Conservation (phyloP, 2,888 invertebrate species). For the Oxyscelio sp. region DNA sequence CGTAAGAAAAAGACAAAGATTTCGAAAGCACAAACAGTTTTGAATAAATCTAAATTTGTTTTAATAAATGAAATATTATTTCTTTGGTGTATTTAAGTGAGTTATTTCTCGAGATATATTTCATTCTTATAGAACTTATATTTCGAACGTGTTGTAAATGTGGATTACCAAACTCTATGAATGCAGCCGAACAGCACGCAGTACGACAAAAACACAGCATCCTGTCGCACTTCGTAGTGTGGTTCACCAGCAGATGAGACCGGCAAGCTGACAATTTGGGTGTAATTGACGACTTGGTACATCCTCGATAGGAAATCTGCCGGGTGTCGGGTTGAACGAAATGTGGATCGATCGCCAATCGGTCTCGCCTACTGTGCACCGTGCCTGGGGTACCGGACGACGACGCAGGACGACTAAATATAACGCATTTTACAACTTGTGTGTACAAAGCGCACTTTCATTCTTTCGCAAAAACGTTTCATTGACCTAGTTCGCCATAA, state of each 20-base stretch:
- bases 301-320: background rate
- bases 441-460: conserved; percentile 19
- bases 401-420: conserved; percentile 14
- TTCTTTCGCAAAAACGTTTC: conserved; percentile 28
- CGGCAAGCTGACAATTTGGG: background rate
- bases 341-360: background rate
- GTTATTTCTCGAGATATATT: too few relatives aligned
- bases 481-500: conserved; percentile 34
- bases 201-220: conserved; percentile 31
- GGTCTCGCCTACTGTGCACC: background rate
- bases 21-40: too few relatives aligned
- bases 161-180: conserved; percentile 79
- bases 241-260: conserved; percentile 76
- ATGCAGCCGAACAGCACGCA: conserved; percentile 81
- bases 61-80: too few relatives aligned
- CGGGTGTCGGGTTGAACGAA: too few relatives aligned
- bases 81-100: too few relatives aligned
- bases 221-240: conserved; percentile 21
- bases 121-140: conserved; percentile 64
- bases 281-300: background rate
- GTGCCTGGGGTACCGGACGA: background rate
- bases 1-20: too few relatives aligned
- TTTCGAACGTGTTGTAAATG: conserved; percentile 68
- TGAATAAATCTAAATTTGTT: too few relatives aligned
- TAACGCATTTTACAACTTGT: conserved; percentile 3